Evolutionary conservation across 2,113 vertebrate genomes (phyloP).

Genomic region (Donacobius atricapilla): DNA sequence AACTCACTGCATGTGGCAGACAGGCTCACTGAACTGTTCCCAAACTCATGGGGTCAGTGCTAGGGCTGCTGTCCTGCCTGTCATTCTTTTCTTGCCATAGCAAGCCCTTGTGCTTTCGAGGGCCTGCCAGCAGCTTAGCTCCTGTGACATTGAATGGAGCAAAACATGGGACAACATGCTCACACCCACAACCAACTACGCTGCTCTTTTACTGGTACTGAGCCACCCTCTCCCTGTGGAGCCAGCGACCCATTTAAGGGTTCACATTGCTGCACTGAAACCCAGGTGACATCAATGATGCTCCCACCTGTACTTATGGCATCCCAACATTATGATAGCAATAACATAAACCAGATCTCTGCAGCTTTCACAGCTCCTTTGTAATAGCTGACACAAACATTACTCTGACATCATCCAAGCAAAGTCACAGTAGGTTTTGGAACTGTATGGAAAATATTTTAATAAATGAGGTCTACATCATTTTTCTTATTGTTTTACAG

Average conservation of each 20-base stretch:
- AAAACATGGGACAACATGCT: background rate
- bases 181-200: background rate
- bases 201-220: background rate
- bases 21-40: background rate
- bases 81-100: background rate
- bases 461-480: background rate
- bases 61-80: background rate
- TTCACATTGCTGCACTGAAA: fast-evolving
- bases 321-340: background rate
- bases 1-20: fast-evolving
- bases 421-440: background rate
- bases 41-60: fast-evolving
- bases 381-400: background rate
- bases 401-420: background rate
- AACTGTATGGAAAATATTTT: background rate
- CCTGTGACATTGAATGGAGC: fast-evolving
- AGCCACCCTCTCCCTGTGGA: fast-evolving
- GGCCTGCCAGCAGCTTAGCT: background rate
- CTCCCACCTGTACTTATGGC: background rate
- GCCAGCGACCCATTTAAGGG: background rate
- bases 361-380: background rate
- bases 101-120: background rate
- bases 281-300: fast-evolving
- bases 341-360: background rate
- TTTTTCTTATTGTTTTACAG: background rate